These are phyloP conservation scores for Silurus lanzhouensis DNA, from an alignment of 2,797 vertebrate species.

Conservation along the genomic window DNA sequence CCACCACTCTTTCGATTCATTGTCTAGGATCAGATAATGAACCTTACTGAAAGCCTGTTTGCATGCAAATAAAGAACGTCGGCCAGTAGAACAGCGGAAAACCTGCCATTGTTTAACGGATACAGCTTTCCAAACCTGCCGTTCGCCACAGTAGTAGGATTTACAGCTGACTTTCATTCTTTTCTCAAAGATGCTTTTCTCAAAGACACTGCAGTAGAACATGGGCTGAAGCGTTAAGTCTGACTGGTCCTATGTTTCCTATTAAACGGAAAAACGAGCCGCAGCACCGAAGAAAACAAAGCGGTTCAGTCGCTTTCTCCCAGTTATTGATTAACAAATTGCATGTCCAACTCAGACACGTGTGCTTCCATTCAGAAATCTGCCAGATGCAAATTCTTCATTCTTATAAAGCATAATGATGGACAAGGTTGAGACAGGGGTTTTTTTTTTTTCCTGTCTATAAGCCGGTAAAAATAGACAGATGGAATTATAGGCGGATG, in stretches of 20 bases:
- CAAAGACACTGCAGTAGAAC: neutral
- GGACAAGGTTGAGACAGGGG: conserved; percentile 29
- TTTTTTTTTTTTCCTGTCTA: conserved; percentile 32
- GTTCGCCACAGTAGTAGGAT: neutral
- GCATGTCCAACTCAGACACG: neutral
- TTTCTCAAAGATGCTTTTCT: neutral
- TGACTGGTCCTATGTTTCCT: too few relatives aligned
- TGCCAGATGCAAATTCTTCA: conserved; percentile 25
- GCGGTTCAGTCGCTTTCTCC: neutral
- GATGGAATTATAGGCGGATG: conserved; percentile 55
- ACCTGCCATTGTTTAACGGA: neutral
- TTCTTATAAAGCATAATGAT: conserved; percentile 26
- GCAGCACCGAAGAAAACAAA: conserved; percentile 27
- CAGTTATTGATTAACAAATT: conserved; percentile 34
- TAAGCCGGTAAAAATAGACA: conserved; percentile 53
- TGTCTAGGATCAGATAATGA: neutral
- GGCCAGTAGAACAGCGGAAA: neutral
- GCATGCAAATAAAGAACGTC: neutral
- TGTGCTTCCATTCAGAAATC: neutral
- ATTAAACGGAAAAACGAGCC: neutral
- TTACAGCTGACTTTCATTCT: neutral
- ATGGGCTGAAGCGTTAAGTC: neutral
- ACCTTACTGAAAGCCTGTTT: neutral
- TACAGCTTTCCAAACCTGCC: neutral
- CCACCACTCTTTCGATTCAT: neutral